A percentile compares a stretch with the other conserved stretches of the same genome.
These are phyloP conservation scores for Subanguina moxae DNA, from an alignment of 1,140 invertebrate genomes.

Conservation along the genomic window DNA sequence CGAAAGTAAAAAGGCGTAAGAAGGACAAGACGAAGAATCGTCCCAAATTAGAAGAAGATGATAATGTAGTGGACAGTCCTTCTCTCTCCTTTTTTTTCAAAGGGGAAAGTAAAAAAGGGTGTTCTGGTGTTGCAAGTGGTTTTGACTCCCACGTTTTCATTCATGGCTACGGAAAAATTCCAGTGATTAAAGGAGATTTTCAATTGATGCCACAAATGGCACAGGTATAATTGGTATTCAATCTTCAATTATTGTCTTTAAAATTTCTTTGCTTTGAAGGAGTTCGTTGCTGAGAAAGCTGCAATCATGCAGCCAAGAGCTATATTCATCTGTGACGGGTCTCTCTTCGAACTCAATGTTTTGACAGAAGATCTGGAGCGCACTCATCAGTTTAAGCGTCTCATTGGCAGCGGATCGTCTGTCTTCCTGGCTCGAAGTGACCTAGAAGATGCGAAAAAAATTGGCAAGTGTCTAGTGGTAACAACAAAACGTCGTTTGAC, in stretches of 20 bases:
- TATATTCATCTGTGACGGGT: not conserved
- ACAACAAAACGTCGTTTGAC: not conserved
- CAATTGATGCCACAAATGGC: not conserved
- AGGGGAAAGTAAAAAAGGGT: not conserved
- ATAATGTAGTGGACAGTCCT: not conserved
- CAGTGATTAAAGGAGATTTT: slow-evolving; percentile 4
- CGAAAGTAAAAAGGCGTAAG: not conserved
- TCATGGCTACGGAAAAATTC: not conserved
- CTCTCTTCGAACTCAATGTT: not conserved
- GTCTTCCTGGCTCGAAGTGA: not conserved
- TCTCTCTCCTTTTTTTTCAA: not conserved
- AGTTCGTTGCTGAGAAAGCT: not conserved
- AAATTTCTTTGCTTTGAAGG: not conserved
- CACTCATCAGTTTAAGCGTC: not conserved
- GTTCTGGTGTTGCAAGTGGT: not conserved
- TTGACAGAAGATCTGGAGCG: not conserved
- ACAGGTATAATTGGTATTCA: not conserved
- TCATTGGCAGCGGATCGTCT: not conserved
- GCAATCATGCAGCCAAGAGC: not conserved
- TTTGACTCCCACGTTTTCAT: not conserved
- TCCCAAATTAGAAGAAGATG: not conserved
- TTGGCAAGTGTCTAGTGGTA: not conserved
- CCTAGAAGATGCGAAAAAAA: not conserved
- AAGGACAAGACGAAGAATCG: not conserved
- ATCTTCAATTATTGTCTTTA: not conserved